A percentile compares a stretch with the other conserved stretches of the same genome.
phyloP scores from a whole-genome alignment of 2,113 vertebrate species.

The Nanorana parkeri region DNA sequence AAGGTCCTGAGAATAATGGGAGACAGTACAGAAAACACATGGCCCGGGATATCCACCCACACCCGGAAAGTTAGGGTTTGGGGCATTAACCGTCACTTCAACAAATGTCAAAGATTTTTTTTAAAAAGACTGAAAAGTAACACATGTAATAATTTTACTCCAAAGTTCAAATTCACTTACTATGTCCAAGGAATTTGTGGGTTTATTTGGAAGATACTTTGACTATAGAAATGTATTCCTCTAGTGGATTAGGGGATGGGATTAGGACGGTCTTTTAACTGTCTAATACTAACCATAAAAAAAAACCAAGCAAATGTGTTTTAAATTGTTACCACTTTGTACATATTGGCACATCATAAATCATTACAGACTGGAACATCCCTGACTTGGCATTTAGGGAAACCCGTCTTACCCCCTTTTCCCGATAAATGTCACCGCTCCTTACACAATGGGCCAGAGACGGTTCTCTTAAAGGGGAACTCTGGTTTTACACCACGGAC shows the following conservation, averaged over 20 bases:
- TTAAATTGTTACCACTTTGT: constrained; percentile 20
- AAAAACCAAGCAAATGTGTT: constrained; percentile 15
- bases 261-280: not conserved
- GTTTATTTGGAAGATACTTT: constrained; percentile 16
- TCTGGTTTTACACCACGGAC: too few relatives aligned
- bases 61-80: constrained; percentile 16
- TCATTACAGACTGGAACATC: constrained; percentile 4
- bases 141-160: constrained; percentile 17
- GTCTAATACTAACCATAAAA: constrained; percentile 23
- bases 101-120: constrained; percentile 23
- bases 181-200: constrained; percentile 39
- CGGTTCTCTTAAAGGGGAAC: too few relatives aligned
- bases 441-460: too few relatives aligned
- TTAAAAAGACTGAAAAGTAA: not conserved
- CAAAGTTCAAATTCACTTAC: constrained; percentile 2
- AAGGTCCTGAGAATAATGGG: not conserved
- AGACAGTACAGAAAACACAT: not conserved
- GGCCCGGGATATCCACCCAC: constrained; percentile 16
- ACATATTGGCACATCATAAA: constrained; percentile 18
- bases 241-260: constrained; percentile 3
- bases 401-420: constrained; percentile 1
- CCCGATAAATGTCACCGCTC: too few relatives aligned
- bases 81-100: not conserved
- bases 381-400: not conserved
- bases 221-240: constrained; percentile 9